These are phyloP conservation scores for Gymnarchus niloticus DNA, from an alignment of 2,113 vertebrate species.

Conservation along the genomic window DNA sequence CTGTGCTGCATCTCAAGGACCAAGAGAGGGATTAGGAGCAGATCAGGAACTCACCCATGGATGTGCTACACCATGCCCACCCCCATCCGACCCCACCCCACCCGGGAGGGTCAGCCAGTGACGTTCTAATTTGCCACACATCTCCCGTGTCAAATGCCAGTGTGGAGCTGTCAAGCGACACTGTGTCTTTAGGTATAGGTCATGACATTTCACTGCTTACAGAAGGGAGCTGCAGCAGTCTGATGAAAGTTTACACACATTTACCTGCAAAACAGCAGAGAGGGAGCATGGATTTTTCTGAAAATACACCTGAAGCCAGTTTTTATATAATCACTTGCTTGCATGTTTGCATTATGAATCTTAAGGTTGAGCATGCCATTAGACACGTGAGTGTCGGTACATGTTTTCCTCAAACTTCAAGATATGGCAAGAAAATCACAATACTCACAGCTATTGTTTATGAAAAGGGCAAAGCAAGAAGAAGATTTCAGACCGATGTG, in stretches of 20 bases:
- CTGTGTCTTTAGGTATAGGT: neutral
- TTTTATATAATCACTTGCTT: neutral
- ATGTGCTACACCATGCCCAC: constrained; percentile 34
- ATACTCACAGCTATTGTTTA: neutral
- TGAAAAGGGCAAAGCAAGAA: neutral
- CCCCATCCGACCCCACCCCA: constrained; percentile 13
- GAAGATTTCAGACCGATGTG: neutral
- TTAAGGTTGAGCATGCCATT: neutral
- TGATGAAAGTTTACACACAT: neutral
- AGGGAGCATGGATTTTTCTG: neutral
- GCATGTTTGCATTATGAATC: neutral
- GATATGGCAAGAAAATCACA: neutral
- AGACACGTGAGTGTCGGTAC: neutral
- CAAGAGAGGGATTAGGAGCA: constrained; percentile 46
- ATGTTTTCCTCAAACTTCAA: neutral
- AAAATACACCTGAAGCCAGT: constrained; percentile 2
- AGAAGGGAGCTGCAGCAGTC: neutral
- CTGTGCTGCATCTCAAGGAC: constrained; percentile 36
- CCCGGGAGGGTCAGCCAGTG: constrained; percentile 12
- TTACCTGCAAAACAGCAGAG: neutral
- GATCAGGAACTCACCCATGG: constrained; percentile 37
- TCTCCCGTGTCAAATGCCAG: constrained; percentile 24
- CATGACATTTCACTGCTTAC: neutral
- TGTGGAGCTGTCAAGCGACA: constrained; percentile 15
- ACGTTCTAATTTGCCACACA: constrained; percentile 35